Evolutionary conservation across 2,888 invertebrate species (phyloP), one percentile per base, ranked within the genome.

Genomic region (Scaptomyza parva): DNA sequence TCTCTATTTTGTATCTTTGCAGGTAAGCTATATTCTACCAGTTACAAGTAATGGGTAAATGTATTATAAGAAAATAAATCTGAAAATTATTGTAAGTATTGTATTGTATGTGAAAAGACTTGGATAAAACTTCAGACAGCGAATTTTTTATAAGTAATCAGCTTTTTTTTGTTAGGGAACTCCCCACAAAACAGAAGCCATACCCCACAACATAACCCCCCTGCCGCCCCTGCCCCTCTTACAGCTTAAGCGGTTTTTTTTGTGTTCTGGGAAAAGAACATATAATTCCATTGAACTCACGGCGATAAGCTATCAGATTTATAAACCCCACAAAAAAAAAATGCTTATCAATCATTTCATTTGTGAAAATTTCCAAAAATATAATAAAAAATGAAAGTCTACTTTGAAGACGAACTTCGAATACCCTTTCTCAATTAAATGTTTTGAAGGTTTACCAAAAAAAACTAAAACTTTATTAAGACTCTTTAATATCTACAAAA

Each of bases 21-120:
- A 61, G 61, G 70, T 68, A 68, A 70, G 70, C 58, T 9, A 9
- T n/a, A 28, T 0, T 18, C 11, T 18, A n/a, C 24, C 5, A 39
- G 22, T n/a, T 28, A n/a, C 14, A 30, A 12, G 11, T 14, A 3
- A 30, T 53, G 14, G 14, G 14, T 33, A 18, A 5, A 3, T 8
- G n/a, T n/a, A n/a, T n/a, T n/a, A n/a, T n/a, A n/a, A n/a, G n/a
- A n/a, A n/a, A n/a, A n/a, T n/a, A n/a, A n/a, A n/a, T 24, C 6
- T 3, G 22, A 11, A 17, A 20, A 26, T 20, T 1, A 22, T 43
- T 30, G 68, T 65, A 65, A 65, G 64, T 65, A 61, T 33, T 39
- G 3, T 17, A 26, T 5, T 5, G 12, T 1, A 6, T 1, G 0
- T 2, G 4, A 2, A 9, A 30, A n/a, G 12, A 24, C 14, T 58